phyloP scores from a whole-genome alignment of 2,888 invertebrate genomes.

The Tenthredo notha region DNA sequence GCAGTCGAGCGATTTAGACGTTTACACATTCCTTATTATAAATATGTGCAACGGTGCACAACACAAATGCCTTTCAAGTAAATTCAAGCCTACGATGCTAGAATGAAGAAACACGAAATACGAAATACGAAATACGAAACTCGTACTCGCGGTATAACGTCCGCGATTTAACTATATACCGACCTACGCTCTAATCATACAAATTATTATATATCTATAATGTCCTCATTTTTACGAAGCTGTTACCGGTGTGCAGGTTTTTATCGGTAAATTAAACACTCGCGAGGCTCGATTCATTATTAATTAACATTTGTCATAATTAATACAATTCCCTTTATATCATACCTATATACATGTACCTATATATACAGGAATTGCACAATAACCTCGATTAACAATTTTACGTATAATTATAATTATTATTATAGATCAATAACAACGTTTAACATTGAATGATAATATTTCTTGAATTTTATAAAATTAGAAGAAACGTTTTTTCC shows the following conservation, averaged over 20 bases:
- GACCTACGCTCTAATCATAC: background rate
- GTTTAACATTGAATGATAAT: too few species aligned
- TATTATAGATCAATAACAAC: background rate
- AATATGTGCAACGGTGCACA: conserved; percentile 58
- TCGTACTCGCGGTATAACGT: too few species aligned
- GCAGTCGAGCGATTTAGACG: conserved; percentile 64
- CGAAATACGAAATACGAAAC: too few species aligned
- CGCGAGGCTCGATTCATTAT: background rate
- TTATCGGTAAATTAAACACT: background rate
- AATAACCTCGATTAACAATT: background rate
- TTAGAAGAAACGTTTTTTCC: too few species aligned
- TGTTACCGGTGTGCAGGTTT: conserved; percentile 16
- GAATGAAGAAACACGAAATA: conserved; percentile 18
- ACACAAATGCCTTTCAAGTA: conserved; percentile 28
- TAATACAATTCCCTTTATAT: background rate
- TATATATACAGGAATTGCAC: too few species aligned
- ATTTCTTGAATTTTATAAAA: too few species aligned
- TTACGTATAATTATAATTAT: background rate
- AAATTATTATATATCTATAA: background rate
- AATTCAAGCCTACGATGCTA: conserved; percentile 27
- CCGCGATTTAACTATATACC: background rate
- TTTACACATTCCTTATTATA: conserved; percentile 65
- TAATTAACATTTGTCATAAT: conserved; percentile 3
- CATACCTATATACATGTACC: too few species aligned
- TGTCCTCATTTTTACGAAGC: background rate